These are phyloP conservation scores for Lasioglossum baleicum DNA, from an alignment of 1,140 invertebrate genomes.

Conservation along the genomic window DNA sequence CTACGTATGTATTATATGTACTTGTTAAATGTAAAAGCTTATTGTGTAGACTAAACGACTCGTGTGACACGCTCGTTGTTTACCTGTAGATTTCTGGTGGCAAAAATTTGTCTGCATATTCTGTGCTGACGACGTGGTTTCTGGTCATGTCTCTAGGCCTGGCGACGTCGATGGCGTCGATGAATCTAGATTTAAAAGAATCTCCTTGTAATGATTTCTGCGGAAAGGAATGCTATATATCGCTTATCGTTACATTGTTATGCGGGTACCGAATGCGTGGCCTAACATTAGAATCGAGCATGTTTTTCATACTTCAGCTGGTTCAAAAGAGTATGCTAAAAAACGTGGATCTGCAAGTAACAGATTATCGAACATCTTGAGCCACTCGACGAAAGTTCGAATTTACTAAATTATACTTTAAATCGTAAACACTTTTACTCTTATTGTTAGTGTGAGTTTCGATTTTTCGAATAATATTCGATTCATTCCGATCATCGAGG, in stretches of 20 bases:
- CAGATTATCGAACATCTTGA: too few species aligned
- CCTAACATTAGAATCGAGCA: background rate
- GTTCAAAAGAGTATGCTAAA: background rate
- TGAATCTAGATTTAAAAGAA: constrained; percentile 70
- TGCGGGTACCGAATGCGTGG: background rate
- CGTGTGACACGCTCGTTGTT: background rate
- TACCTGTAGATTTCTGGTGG: constrained; percentile 79
- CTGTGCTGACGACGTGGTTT: constrained; percentile 79
- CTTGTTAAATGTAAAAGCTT: too few species aligned
- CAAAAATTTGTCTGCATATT: constrained; percentile 76
- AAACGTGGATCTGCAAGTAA: too few species aligned
- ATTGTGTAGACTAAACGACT: too few species aligned
- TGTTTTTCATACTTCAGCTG: background rate
- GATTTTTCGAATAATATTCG: too few species aligned
- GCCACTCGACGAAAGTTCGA: too few species aligned
- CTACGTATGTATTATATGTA: too few species aligned
- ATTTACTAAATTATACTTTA: too few species aligned
- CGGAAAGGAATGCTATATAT: background rate
- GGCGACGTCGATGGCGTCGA: constrained; percentile 78
- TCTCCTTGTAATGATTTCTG: constrained; percentile 1
- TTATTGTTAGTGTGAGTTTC: too few species aligned
- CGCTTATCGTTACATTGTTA: constrained; percentile 25
- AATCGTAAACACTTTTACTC: too few species aligned
- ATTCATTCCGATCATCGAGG: background rate
- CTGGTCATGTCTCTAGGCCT: constrained; percentile 80